phyloP scores from a whole-genome alignment of 2,888 invertebrate genomes.

The Tiliacea citrago region DNA sequence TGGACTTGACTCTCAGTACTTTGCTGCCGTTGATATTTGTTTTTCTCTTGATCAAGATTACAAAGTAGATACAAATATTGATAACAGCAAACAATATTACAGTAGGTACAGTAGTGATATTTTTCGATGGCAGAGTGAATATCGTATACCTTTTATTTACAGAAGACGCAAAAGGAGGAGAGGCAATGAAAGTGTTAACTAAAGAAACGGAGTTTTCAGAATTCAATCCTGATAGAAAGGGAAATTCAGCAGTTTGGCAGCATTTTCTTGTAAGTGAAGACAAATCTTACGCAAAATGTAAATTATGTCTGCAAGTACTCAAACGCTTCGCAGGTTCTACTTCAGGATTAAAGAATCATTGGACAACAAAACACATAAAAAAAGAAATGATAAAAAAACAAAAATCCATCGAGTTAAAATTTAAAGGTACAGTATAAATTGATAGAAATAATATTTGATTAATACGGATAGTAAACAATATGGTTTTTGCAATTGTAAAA shows the following conservation, averaged over 20 bases:
- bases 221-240: neutral
- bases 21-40: neutral
- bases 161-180: neutral
- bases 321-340: conserved; percentile 20
- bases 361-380: conserved; percentile 14
- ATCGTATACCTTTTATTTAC: neutral
- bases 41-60: neutral
- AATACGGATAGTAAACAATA: neutral
- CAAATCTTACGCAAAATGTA: conserved; percentile 27
- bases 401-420: neutral
- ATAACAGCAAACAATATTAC: neutral
- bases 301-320: conserved; percentile 25
- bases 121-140: neutral
- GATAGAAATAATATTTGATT: too few species aligned
- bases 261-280: conserved; percentile 18
- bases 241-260: conserved; percentile 21
- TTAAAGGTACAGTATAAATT: conserved; percentile 1
- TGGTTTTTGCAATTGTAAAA: neutral
- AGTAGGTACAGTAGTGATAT: neutral
- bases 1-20: too few species aligned
- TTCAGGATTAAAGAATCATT: conserved; percentile 18
- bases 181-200: neutral
- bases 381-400: neutral
- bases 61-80: neutral
- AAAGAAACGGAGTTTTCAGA: conserved; percentile 8